phyloP scores from a whole-genome alignment of 2,797 vertebrate genomes.

The Megaceryle alcyon region DNA sequence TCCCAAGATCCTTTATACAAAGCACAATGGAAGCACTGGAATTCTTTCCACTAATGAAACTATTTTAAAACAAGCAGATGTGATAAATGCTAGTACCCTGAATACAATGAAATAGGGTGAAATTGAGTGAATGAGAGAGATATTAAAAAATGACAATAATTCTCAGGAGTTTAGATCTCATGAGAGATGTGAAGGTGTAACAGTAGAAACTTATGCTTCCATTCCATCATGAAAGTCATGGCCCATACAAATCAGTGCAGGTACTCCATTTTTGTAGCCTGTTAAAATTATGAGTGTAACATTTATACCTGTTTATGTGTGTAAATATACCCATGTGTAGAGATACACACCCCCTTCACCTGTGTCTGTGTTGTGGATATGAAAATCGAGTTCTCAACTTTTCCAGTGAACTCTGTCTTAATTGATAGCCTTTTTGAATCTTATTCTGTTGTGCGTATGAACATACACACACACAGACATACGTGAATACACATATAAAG shows the following conservation, averaged over 20 bases:
- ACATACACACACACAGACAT: not conserved
- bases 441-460: not conserved
- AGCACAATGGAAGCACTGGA: not conserved
- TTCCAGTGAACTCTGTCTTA: not conserved
- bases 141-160: not conserved
- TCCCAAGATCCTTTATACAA: not conserved
- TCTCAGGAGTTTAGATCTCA: not conserved
- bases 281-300: not conserved
- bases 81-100: not conserved
- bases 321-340: not conserved
- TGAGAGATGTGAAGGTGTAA: not conserved
- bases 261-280: not conserved
- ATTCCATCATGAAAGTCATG: not conserved
- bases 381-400: not conserved
- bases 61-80: not conserved
- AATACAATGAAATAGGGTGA: not conserved
- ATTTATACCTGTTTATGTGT: not conserved
- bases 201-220: not conserved
- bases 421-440: not conserved
- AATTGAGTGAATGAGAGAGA: not conserved
- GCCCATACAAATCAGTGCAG: not conserved
- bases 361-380: not conserved
- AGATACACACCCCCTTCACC: not conserved
- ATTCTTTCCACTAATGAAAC: not conserved
- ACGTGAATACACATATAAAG: not conserved